These are phyloP conservation scores for Anthopleura sola DNA, from an alignment of 64 coral and sea anemone species.

Conservation along the genomic window DNA sequence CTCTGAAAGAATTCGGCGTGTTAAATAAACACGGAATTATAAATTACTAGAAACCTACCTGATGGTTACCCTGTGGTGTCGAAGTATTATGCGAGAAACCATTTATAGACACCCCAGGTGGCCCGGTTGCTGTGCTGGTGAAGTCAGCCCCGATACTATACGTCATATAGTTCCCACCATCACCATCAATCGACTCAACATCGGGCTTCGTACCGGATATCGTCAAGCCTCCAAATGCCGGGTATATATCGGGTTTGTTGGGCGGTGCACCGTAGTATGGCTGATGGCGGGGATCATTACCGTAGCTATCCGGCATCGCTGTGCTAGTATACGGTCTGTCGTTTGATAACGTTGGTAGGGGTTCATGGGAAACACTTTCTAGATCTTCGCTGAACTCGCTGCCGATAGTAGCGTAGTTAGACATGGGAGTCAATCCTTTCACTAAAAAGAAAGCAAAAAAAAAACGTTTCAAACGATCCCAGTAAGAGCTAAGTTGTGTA, in stretches of 20 bases:
- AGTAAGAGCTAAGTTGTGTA: too few relatives aligned
- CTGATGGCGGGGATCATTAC: conserved; percentile 6
- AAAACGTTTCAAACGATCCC: not conserved
- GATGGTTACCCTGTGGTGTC: not conserved
- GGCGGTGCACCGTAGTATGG: conserved; percentile 37
- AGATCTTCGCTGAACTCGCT: conserved; percentile 58
- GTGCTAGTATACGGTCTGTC: not conserved
- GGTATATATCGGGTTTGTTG: conserved; percentile 44
- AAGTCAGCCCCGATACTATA: not conserved
- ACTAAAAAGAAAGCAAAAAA: not conserved
- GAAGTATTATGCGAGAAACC: not conserved
- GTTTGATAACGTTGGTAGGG: conserved; percentile 10
- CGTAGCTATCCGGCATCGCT: not conserved
- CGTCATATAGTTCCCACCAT: not conserved
- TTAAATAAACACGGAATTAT: not conserved
- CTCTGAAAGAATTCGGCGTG: too few relatives aligned
- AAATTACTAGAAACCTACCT: not conserved
- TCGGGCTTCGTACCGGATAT: not conserved
- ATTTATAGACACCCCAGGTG: not conserved
- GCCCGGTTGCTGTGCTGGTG: not conserved
- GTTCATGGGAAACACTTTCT: conserved; percentile 49
- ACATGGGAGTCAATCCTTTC: conserved; percentile 31
- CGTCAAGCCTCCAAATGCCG: conserved; percentile 30
- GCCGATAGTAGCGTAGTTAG: conserved; percentile 48
- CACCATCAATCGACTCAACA: not conserved